Conservation (phyloP, 2,113 vertebrate genomes). For the Colius striatus region DNA sequence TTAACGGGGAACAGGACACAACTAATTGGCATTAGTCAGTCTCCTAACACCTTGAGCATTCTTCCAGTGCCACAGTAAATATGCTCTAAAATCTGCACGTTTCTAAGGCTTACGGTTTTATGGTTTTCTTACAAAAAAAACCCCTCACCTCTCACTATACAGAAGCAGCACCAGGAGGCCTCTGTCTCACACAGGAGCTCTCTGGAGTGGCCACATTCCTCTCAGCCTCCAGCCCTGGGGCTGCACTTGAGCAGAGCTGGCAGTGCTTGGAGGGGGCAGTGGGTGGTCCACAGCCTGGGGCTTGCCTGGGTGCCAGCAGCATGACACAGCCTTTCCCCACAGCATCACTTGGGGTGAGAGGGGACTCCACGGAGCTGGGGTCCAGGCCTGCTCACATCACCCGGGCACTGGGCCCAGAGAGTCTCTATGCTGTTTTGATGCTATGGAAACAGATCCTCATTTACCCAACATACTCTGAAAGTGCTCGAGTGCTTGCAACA, state of each 20-base stretch:
- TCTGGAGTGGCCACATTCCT: neutral
- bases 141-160: neutral
- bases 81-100: neutral
- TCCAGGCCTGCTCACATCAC: neutral
- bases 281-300: neutral
- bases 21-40: neutral
- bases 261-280: fast-evolving
- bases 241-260: neutral
- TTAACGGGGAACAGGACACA: neutral
- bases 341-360: fast-evolving
- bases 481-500: neutral
- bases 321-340: fast-evolving
- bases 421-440: neutral
- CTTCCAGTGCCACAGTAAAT: neutral
- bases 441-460: constrained; percentile 52
- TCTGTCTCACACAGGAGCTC: neutral
- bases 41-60: neutral
- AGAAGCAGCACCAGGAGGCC: neutral
- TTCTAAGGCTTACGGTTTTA: neutral
- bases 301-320: neutral
- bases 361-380: neutral
- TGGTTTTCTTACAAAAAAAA: neutral
- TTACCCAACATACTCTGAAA: constrained; percentile 52
- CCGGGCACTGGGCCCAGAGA: neutral
- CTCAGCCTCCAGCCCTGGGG: neutral